Evolutionary conservation across 2,888 invertebrate genomes (phyloP).

Genomic region (Charanyca ferruginea): DNA sequence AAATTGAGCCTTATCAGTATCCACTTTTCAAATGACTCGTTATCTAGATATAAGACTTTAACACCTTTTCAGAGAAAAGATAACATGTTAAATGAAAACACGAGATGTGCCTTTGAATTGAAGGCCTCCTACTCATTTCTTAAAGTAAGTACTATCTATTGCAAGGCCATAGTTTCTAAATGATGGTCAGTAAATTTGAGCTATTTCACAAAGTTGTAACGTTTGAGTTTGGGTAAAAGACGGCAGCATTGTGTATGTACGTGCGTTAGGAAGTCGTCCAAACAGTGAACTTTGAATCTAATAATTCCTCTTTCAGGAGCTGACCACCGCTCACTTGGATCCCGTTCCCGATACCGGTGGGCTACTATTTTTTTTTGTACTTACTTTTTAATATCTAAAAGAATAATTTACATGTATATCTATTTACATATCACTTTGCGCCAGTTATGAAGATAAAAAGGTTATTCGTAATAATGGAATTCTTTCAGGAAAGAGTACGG

Average conservation of each 20-base stretch:
- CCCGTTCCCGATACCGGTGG: too few species aligned
- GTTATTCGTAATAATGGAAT: neutral
- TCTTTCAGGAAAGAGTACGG: too few species aligned
- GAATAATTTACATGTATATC: too few species aligned
- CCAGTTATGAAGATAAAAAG: neutral
- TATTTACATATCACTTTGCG: too few species aligned
- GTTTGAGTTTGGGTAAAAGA: too few species aligned
- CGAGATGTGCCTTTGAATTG: slow-evolving; percentile 17
- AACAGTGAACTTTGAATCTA: neutral
- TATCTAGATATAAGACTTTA: slow-evolving; percentile 60
- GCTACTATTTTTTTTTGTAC: too few species aligned
- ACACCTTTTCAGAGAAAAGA: slow-evolving; percentile 38
- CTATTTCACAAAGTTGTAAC: too few species aligned
- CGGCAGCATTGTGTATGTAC: too few species aligned
- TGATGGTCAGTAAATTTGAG: neutral
- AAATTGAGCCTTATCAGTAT: slow-evolving; percentile 58
- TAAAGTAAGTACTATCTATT: neutral
- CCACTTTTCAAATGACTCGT: slow-evolving; percentile 36
- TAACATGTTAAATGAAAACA: slow-evolving; percentile 20
- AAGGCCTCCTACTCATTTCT: neutral
- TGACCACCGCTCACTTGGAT: too few species aligned
- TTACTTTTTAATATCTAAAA: too few species aligned
- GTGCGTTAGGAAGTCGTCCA: too few species aligned
- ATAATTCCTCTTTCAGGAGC: too few species aligned
- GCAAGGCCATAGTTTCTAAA: neutral